These are phyloP conservation scores for Eristalis tenax DNA, from an alignment of 2,888 invertebrate species.

Conservation along the genomic window DNA sequence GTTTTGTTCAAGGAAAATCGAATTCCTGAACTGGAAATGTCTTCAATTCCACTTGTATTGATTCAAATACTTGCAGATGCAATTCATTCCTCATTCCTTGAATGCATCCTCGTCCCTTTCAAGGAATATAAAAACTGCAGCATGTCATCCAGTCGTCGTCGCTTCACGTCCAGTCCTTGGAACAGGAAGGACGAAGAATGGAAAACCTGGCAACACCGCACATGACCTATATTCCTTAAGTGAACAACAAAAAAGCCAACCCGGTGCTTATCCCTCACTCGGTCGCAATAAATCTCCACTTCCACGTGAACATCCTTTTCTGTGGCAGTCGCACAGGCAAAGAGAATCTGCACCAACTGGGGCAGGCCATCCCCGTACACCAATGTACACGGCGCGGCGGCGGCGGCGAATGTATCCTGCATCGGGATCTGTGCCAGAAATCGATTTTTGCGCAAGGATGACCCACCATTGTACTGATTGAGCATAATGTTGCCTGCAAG, in stretches of 20 bases:
- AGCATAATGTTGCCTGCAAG: not conserved
- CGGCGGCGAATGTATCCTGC: not conserved
- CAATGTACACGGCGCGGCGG: slow-evolving; percentile 3
- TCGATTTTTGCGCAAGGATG: slow-evolving; percentile 42
- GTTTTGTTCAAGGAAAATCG: not conserved
- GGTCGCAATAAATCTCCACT: slow-evolving; percentile 35
- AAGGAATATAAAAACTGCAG: not conserved
- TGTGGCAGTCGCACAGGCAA: not conserved
- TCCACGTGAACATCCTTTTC: slow-evolving; percentile 22
- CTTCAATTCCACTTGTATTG: not conserved
- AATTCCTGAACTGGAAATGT: not conserved
- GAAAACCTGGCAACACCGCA: slow-evolving; percentile 29
- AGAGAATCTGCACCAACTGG: slow-evolving; percentile 24
- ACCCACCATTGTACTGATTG: slow-evolving; percentile 39
- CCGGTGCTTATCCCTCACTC: slow-evolving; percentile 3
- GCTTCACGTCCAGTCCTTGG: not conserved
- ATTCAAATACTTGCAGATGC: not conserved
- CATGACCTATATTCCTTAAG: slow-evolving; percentile 43
- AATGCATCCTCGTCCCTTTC: not conserved
- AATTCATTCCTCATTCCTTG: not conserved
- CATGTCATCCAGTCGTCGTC: not conserved
- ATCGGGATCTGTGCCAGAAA: slow-evolving; percentile 45
- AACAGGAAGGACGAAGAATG: not conserved
- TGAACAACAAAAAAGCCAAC: slow-evolving; percentile 22
- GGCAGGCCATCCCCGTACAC: slow-evolving; percentile 15